phyloP scores from a whole-genome alignment of 2,797 vertebrate species.

The Pygocentrus nattereri region DNA sequence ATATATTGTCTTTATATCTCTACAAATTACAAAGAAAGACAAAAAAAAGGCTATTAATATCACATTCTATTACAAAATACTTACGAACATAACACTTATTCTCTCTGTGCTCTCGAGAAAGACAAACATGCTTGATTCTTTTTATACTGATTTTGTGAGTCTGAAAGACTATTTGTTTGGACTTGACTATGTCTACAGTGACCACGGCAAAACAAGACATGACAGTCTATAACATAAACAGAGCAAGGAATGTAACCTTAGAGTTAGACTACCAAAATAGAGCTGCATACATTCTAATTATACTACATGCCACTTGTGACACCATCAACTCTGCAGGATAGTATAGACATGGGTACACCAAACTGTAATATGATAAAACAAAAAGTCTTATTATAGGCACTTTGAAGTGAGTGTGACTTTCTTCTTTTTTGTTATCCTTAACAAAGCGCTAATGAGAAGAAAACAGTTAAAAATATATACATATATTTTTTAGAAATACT shows the following conservation, averaged over 20 bases:
- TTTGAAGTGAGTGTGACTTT: neutral
- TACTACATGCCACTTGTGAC: neutral
- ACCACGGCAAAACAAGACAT: neutral
- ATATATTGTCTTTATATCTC: neutral
- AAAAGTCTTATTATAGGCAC: neutral
- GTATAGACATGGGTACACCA: neutral
- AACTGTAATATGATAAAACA: neutral
- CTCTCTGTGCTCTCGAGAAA: too few relatives aligned
- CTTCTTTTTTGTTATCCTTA: neutral
- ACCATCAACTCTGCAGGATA: neutral
- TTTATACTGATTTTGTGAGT: neutral
- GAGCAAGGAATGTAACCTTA: conserved; percentile 18
- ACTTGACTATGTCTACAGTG: neutral
- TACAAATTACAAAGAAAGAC: neutral
- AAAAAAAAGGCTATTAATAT: neutral
- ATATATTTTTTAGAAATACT: conserved; percentile 9
- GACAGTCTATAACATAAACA: neutral
- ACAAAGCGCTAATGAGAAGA: neutral
- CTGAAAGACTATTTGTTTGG: neutral
- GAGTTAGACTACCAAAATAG: neutral
- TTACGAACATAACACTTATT: neutral
- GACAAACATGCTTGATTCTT: neutral
- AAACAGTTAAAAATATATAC: neutral
- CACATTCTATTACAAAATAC: neutral
- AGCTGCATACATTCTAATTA: neutral